Evolutionary conservation across 2,113 vertebrate species (phyloP).

Genomic region (Ameiurus melas): DNA sequence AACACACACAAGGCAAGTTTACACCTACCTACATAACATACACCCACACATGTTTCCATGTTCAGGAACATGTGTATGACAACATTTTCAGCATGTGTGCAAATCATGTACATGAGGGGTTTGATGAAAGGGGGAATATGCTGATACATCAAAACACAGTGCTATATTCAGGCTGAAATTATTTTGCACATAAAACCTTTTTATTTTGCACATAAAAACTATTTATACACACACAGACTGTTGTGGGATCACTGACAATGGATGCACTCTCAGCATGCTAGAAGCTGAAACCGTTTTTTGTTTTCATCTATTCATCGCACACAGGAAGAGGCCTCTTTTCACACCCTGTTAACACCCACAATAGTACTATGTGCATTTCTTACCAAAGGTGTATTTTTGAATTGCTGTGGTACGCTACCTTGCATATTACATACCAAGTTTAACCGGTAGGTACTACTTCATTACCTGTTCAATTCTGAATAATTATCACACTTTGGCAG

Average conservation of each 20-base stretch:
- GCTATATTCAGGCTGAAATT: constrained; percentile 32
- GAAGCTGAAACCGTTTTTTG: not conserved
- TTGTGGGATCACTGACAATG: not conserved
- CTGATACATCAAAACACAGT: not conserved
- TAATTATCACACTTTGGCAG: no score
- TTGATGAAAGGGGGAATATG: not conserved
- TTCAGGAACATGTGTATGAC: no score
- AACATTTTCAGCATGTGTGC: not conserved
- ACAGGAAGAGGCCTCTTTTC: not conserved
- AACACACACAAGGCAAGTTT: not conserved
- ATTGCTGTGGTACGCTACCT: not conserved
- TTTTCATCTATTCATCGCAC: not conserved
- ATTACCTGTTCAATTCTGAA: no score
- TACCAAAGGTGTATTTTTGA: not conserved
- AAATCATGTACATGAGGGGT: not conserved
- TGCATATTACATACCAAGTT: no score
- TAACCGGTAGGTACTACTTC: no score
- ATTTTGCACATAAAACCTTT: constrained; percentile 17
- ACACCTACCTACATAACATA: not conserved
- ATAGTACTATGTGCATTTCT: not conserved
- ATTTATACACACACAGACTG: constrained; percentile 36
- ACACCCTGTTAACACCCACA: not conserved
- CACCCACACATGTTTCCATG: not conserved
- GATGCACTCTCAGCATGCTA: not conserved
- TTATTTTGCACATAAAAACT: constrained; percentile 24